Base-by-base conservation (phyloP, 2,797 vertebrate genomes). In the Tangara arthus region DNA sequence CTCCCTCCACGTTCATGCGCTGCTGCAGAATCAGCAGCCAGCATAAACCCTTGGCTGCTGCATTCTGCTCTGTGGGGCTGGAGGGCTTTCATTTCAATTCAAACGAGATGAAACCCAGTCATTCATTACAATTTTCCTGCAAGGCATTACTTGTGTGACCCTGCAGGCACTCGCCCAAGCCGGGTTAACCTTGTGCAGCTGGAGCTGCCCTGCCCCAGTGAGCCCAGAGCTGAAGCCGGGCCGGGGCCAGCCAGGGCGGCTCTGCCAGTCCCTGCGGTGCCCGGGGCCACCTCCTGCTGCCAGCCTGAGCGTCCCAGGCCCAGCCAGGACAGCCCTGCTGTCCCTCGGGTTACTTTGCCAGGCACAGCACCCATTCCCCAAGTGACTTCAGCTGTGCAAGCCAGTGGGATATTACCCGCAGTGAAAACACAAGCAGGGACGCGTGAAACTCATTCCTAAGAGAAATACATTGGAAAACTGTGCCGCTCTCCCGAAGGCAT, bases 1-100 rank as follows among this genome's bases (percentile, higher is more conserved):
- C 71, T n/a, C 21, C 44, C 52, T 14, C 32, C 52, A 2, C 1
- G 2, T 52, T 72, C 8, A 0, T 1, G 28, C 2, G 2, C 22
- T 3, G 61, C 83, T 37, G 28, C 4, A 6, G 57, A 42, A 46
- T 6, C 37, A 60, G 69, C 55, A 34, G 12, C 4, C 5, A 1
- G 28, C 13, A 4, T 1, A n/a, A 79, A 70, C 22, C 42, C 63
- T 6, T 0, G 15, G 85, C 50, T 84, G 66, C 82, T 47, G 49
- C 2, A 1, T 5, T 24, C 47, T 35, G 55, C 70, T 41, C 0
- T 6, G 2, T 3, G 34, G 12, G 21, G 6, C 1, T 32, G 32
- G 20, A 23, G 26, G 5, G 0, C 10, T 55, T 20, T 1, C 1
- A 28, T 12, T 85, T 70, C 12, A 2, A 47, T 22, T 70, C 11